phyloP scores from a whole-genome alignment of 1,140 invertebrate genomes.

The Rhopalosiphum maidis region DNA sequence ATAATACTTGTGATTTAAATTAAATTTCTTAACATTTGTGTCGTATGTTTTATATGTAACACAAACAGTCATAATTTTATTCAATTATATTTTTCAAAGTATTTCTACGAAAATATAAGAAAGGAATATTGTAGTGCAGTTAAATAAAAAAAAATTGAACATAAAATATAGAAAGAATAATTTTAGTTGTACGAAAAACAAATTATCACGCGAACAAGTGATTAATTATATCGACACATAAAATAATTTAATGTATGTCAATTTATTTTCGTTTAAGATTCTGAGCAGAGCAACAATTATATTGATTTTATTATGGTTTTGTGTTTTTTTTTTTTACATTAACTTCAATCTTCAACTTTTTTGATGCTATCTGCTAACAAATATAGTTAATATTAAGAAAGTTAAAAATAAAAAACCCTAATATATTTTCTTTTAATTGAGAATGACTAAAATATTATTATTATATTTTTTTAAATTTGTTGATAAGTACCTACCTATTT shows the following conservation, averaged over 20 bases:
- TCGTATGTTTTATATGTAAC: background rate
- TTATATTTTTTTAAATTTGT: too few species aligned
- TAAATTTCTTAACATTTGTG: background rate
- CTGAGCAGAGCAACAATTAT: background rate
- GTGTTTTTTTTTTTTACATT: background rate
- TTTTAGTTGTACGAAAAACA: background rate
- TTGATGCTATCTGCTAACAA: too few species aligned
- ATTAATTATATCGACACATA: background rate
- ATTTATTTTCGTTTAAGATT: background rate
- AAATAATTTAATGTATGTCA: background rate
- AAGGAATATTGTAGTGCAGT: background rate
- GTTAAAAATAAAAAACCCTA: too few species aligned
- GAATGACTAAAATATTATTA: too few species aligned
- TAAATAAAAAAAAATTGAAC: background rate
- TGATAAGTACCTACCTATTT: too few species aligned
- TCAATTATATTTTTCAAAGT: background rate
- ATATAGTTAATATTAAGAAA: too few species aligned
- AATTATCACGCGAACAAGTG: background rate
- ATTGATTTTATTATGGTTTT: background rate
- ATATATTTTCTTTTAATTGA: too few species aligned
- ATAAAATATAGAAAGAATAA: background rate
- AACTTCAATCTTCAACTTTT: too few species aligned
- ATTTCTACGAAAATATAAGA: background rate
- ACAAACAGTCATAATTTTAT: background rate
- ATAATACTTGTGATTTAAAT: slow-evolving; percentile 13